Percentiles rank a stretch among this genome's conserved stretches.
Evolutionary conservation across 2,888 invertebrate species (phyloP).

Genomic region (Pachliopta kotzebuea): DNA sequence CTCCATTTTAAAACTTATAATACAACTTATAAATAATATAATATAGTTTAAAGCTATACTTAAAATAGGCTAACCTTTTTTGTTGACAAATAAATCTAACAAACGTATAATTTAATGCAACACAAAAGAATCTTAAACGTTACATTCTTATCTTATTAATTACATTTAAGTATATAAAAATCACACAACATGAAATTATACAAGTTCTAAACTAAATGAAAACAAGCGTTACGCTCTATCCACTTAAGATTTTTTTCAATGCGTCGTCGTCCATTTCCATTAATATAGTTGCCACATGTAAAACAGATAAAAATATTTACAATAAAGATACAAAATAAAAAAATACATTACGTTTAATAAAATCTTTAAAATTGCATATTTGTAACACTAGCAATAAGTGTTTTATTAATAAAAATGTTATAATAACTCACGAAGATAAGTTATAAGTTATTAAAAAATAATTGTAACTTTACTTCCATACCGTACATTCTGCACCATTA

Average conservation of each 20-base stretch:
- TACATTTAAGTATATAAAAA: conserved; percentile 4
- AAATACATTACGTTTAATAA: no score
- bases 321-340: background rate
- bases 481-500: no score
- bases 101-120: conserved; percentile 37
- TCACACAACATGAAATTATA: conserved; percentile 9
- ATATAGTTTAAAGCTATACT: conserved; percentile 34
- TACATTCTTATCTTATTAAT: conserved; percentile 21
- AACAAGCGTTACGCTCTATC: conserved; percentile 28
- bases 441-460: no score
- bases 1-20: conserved; percentile 43
- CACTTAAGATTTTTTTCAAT: conserved; percentile 37
- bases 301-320: background rate
- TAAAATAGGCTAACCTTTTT: conserved; percentile 43
- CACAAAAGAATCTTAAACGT: conserved; percentile 9
- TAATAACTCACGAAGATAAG: no score
- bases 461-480: no score
- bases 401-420: no score
- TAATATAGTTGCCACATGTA: conserved; percentile 3
- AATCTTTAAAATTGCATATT: no score
- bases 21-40: conserved; percentile 25
- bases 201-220: conserved; percentile 23
- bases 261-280: conserved; percentile 38
- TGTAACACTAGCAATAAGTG: no score
- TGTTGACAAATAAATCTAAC: conserved; percentile 50